phyloP scores from a whole-genome alignment of 2,797 vertebrate species.

The Sebastes ruberrimus region DNA sequence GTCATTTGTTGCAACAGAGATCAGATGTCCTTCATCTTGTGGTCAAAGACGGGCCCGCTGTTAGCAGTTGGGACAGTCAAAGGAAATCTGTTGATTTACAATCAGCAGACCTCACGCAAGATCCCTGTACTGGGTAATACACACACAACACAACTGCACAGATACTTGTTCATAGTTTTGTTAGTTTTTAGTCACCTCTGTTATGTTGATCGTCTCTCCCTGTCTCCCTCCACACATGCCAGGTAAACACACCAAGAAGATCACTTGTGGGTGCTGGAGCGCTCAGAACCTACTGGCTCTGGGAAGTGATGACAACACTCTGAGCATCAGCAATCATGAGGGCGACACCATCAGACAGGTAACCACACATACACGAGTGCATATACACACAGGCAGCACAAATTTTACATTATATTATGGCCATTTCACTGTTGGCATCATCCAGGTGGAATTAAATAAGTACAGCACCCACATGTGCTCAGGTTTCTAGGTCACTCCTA shows the following conservation, averaged over 20 bases:
- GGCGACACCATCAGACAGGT: constrained; percentile 97
- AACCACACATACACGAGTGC: not conserved
- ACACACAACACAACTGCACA: not conserved
- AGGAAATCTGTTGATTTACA: constrained; percentile 97
- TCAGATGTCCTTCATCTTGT: constrained; percentile 92
- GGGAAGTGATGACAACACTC: constrained; percentile 92
- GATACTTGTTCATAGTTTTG: constrained; percentile 65
- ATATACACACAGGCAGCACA: not conserved
- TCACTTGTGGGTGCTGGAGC: constrained; percentile 97
- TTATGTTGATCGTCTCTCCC: not conserved
- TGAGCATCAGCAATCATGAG: constrained; percentile 95
- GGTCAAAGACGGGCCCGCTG: constrained; percentile 91
- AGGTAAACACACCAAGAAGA: constrained; percentile 96
- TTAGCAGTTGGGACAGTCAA: constrained; percentile 85
- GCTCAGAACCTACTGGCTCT: constrained; percentile 92
- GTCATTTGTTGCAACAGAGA: constrained; percentile 84
- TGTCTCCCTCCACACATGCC: not conserved
- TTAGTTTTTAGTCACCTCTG: not conserved
- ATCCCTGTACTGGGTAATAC: constrained; percentile 91
- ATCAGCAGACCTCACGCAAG: constrained; percentile 92
- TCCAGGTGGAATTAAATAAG: not conserved
- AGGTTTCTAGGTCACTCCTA: not conserved
- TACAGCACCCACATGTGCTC: not conserved
- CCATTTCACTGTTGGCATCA: not conserved
- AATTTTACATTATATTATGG: not conserved